These are phyloP conservation scores for Aspidiotus rigidus DNA, from an alignment of 2,888 invertebrate genomes.

Conservation along the genomic window DNA sequence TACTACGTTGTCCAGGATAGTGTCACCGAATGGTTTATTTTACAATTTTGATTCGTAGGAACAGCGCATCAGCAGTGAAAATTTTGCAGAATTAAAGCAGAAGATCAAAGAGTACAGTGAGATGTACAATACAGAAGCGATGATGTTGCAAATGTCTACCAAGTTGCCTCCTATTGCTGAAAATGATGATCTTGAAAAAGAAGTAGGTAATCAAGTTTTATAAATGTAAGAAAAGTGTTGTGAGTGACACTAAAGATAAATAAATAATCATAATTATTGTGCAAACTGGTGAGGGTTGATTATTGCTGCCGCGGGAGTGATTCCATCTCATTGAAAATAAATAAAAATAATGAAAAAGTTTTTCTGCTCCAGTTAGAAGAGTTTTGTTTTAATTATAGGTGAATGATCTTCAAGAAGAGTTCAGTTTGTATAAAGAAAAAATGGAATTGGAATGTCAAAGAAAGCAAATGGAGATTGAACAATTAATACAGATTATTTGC, in stretches of 20 bases:
- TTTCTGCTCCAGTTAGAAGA: neutral
- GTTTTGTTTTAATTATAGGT: conserved; percentile 5
- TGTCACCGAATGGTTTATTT: too few species aligned
- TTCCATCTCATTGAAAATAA: too few species aligned
- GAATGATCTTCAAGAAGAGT: conserved; percentile 27
- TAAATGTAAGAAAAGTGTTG: too few species aligned
- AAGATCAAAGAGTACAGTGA: conserved; percentile 75
- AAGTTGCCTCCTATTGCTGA: conserved; percentile 68
- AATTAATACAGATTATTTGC: conserved; percentile 25
- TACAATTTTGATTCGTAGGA: conserved; percentile 46
- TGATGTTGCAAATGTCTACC: conserved; percentile 37
- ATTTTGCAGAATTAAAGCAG: conserved; percentile 59
- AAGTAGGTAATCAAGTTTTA: conserved; percentile 39
- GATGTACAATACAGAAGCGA: conserved; percentile 49
- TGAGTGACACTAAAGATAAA: too few species aligned
- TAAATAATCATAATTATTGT: too few species aligned
- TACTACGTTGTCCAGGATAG: too few species aligned
- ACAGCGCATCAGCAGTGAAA: conserved; percentile 64
- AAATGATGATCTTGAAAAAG: conserved; percentile 58
- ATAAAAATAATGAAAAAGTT: too few species aligned
- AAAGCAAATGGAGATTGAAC: conserved; percentile 28
- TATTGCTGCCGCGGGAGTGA: too few species aligned
- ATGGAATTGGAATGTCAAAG: conserved; percentile 20
- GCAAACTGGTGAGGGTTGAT: too few species aligned
- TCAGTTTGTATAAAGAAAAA: conserved; percentile 24